Conservation (phyloP, 2,113 vertebrate species). For the Callorhinus ursinus region DNA sequence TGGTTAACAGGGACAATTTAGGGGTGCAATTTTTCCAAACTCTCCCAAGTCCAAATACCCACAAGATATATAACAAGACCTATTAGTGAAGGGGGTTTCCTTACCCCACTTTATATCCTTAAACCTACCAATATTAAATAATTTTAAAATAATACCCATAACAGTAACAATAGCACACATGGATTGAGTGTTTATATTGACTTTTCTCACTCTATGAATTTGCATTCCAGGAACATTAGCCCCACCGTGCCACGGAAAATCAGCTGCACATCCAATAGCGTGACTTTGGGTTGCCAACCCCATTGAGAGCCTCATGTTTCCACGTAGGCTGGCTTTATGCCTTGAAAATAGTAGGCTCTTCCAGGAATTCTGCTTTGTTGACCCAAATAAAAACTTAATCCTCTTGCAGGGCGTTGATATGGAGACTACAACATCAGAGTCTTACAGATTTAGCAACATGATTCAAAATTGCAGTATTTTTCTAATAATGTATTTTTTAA, state of each 20-base stretch:
- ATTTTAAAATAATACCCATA: not conserved
- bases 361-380: constrained; percentile 72
- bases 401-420: constrained; percentile 40
- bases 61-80: not conserved
- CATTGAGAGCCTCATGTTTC: not conserved
- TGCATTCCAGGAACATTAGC: not conserved
- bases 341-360: constrained; percentile 62
- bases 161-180: not conserved
- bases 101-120: not conserved
- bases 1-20: not conserved
- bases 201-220: not conserved
- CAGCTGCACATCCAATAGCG: not conserved
- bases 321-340: constrained; percentile 36
- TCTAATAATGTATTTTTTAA: constrained; percentile 47
- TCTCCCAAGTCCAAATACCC: not conserved
- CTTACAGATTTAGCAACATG: constrained; percentile 36
- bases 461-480: constrained; percentile 9
- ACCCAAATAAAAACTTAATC: constrained; percentile 69
- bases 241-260: not conserved
- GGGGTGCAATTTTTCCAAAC: not conserved
- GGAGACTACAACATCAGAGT: constrained; percentile 12
- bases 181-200: not conserved
- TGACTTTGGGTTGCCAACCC: not conserved
- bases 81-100: not conserved
- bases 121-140: not conserved